phyloP scores from a whole-genome alignment of 1,140 invertebrate genomes.

The Pseudoatta argentina region DNA sequence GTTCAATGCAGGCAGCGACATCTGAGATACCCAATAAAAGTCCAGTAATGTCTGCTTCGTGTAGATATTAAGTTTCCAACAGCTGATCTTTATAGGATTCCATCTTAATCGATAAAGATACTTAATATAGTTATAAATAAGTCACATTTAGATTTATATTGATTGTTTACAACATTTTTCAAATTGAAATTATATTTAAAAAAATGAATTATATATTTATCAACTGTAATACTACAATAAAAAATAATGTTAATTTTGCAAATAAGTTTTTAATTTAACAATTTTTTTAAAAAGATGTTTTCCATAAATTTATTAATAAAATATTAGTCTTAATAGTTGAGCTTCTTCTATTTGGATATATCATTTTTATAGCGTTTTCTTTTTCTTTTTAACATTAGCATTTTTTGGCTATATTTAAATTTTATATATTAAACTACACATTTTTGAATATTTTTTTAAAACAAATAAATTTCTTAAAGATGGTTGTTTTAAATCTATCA shows the following conservation, averaged over 20 bases:
- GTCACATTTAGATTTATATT: background rate
- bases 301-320: background rate
- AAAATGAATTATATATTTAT: background rate
- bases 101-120: background rate
- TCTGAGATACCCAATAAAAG: background rate
- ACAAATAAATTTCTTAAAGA: background rate
- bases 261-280: background rate
- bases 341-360: background rate
- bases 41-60: background rate
- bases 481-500: background rate
- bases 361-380: background rate
- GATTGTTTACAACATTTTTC: conserved; percentile 2
- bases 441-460: conserved; percentile 3
- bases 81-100: background rate
- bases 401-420: background rate
- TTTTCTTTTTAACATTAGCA: background rate
- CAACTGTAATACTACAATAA: background rate
- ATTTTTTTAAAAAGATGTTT: background rate
- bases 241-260: background rate
- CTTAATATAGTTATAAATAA: background rate
- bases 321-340: background rate
- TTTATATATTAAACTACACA: background rate
- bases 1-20: conserved; percentile 24
- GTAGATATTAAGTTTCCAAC: conserved; percentile 23
- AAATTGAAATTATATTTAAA: conserved; percentile 1